Conservation (phyloP, 2,113 vertebrate genomes). For the Triplophysa rosa region DNA sequence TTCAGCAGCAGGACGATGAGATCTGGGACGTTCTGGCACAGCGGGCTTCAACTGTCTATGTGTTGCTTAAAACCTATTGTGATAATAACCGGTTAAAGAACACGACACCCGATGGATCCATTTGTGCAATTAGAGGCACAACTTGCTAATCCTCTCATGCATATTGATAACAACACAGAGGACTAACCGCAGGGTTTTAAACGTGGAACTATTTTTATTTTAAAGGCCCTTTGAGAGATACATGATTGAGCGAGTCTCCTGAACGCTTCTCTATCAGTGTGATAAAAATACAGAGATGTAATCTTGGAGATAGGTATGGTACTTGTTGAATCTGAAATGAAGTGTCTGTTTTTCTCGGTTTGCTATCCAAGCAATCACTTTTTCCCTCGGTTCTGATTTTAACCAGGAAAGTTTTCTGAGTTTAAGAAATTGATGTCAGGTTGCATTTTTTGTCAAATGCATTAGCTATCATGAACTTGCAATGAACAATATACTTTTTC, state of each 20-base stretch:
- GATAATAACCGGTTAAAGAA: conserved; percentile 19
- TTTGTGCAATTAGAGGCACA: conserved; percentile 18
- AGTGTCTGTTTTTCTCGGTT: background rate
- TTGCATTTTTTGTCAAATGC: too few species aligned
- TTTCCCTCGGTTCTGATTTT: background rate
- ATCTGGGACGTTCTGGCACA: conserved; percentile 1
- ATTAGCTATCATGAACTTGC: too few species aligned
- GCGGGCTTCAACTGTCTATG: background rate
- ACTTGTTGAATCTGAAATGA: conserved; percentile 19
- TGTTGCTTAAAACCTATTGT: conserved; percentile 32
- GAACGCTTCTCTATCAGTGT: background rate
- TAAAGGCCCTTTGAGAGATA: background rate
- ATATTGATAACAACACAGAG: conserved; percentile 28
- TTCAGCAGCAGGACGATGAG: conserved; percentile 14
- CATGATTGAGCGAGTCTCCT: background rate
- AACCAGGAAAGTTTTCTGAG: background rate
- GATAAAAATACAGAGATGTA: background rate
- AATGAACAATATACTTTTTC: too few species aligned
- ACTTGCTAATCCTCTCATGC: conserved; percentile 33
- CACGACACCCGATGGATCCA: conserved; percentile 1
- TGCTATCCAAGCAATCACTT: background rate
- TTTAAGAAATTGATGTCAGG: background rate
- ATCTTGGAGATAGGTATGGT: background rate
- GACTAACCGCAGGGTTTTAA: conserved; percentile 16
- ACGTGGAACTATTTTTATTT: background rate